Evolutionary conservation across 2,797 vertebrate genomes (phyloP).

Genomic region (Chelidonichthys spinosus): DNA sequence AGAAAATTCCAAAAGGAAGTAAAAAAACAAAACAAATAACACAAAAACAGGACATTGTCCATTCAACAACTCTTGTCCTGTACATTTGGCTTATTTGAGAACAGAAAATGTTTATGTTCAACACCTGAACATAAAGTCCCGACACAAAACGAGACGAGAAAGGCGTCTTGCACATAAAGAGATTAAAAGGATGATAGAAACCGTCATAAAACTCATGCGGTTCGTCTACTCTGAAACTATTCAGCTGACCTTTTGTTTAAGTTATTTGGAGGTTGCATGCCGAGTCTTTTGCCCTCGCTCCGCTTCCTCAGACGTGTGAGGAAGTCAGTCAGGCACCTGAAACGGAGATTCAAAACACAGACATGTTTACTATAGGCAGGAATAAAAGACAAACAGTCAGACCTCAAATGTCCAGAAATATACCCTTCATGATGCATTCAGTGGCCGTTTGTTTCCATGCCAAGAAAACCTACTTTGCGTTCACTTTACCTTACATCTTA

Average conservation of each 20-base stretch:
- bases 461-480: neutral
- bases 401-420: conserved; percentile 14
- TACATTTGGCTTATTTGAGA: conserved; percentile 47
- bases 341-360: conserved; percentile 7
- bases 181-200: neutral
- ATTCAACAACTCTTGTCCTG: conserved; percentile 40
- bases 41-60: conserved; percentile 36
- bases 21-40: neutral
- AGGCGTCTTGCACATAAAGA: neutral
- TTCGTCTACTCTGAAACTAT: neutral
- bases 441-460: neutral
- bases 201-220: neutral
- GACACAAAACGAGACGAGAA: conserved; percentile 3
- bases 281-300: neutral
- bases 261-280: neutral
- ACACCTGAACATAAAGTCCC: conserved; percentile 20
- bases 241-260: conserved; percentile 2
- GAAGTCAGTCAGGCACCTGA: conserved; percentile 65
- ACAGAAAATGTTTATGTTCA: conserved; percentile 35
- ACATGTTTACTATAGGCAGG: conserved; percentile 14
- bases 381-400: conserved; percentile 1
- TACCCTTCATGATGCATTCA: neutral
- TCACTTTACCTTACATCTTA: no score
- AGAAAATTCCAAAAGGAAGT: conserved; percentile 28
- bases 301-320: conserved; percentile 19